Evolutionary conservation across 2,113 vertebrate species (phyloP).

Genomic region (Crotalus tigris): DNA sequence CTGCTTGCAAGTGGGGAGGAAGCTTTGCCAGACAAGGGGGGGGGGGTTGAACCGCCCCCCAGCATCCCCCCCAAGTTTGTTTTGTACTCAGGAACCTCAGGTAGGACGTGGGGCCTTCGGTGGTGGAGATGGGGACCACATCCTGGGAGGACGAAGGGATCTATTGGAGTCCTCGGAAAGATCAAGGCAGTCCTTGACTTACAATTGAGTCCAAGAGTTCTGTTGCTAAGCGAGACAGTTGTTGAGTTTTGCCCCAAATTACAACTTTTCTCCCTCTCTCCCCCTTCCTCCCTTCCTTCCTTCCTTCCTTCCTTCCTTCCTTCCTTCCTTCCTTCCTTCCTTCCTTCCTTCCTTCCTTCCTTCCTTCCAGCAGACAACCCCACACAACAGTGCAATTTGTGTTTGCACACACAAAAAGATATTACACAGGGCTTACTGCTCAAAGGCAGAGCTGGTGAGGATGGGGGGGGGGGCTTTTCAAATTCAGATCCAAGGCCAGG

Average conservation of each 20-base stretch:
- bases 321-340: background rate
- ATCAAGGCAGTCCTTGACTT: constrained; percentile 16
- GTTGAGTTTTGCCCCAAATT: background rate
- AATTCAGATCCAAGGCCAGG: background rate
- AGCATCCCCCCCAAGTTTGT: constrained; percentile 51
- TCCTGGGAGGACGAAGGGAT: constrained; percentile 61
- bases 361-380: no score
- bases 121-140: constrained; percentile 64
- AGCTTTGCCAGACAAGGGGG: background rate
- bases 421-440: background rate
- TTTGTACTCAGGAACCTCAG: constrained; percentile 65
- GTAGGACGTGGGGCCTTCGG: constrained; percentile 73
- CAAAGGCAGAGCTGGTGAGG: background rate
- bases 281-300: no score
- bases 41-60: constrained; percentile 35
- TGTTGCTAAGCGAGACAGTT: no score
- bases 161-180: constrained; percentile 60
- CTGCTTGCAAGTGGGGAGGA: background rate
- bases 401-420: background rate
- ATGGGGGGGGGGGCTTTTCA: background rate
- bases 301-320: background rate
- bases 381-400: background rate
- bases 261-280: background rate
- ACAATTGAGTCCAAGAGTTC: no score
- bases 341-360: background rate